phyloP scores from a whole-genome alignment of 1,140 invertebrate species.

The Nephila pilipes region DNA sequence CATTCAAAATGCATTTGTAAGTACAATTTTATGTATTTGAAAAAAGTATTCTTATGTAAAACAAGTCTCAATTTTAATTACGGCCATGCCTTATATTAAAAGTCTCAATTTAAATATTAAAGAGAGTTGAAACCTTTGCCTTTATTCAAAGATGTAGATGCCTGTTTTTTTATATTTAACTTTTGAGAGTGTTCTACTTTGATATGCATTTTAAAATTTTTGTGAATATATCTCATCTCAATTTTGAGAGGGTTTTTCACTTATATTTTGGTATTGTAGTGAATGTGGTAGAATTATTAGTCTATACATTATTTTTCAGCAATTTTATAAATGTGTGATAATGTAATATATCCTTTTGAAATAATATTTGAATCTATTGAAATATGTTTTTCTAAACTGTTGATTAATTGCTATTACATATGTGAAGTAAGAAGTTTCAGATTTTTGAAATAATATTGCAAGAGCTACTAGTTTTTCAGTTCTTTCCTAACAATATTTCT shows the following conservation, averaged over 20 bases:
- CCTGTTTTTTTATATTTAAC: not conserved
- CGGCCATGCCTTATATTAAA: not conserved
- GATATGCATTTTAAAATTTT: constrained; percentile 1
- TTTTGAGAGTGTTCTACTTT: not conserved
- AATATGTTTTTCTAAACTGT: too few species aligned
- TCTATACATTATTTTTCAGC: not conserved
- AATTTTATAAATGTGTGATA: not conserved
- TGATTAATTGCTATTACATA: too few species aligned
- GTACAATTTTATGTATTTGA: not conserved
- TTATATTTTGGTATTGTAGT: not conserved
- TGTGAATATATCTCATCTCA: constrained; percentile 3
- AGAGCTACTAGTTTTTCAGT: too few species aligned
- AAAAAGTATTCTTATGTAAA: not conserved
- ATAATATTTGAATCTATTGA: too few species aligned
- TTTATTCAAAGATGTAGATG: constrained; percentile 2
- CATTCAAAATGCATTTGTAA: not conserved
- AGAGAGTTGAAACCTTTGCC: not conserved
- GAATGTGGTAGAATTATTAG: not conserved
- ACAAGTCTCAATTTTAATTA: not conserved
- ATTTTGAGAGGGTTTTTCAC: not conserved
- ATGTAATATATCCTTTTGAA: too few species aligned
- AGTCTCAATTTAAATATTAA: not conserved
- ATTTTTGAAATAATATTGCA: too few species aligned
- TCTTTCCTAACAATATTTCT: too few species aligned
- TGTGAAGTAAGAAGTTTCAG: too few species aligned